Evolutionary conservation across 2,888 invertebrate species (phyloP), one percentile per base, ranked within the genome.

Genomic region (Brassicogethes aeneus): DNA sequence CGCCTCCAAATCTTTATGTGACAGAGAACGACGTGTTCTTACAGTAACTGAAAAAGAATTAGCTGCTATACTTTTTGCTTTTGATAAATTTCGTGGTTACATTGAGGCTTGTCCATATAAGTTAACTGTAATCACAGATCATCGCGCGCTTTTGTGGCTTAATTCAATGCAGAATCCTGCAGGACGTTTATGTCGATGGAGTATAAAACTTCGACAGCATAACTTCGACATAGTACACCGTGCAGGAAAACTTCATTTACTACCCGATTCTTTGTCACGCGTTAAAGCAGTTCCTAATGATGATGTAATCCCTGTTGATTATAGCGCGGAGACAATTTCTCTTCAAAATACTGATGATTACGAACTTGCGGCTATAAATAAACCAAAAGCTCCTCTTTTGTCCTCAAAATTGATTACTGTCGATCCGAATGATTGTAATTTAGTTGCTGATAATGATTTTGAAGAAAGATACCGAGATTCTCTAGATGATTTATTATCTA

Each of bases 401-500:
- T 13, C 15, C 13, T 12, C 10, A 8, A 7, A 16, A 16, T 23
- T 34, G 14, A 7, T 40, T 36, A 3, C n/a, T 13, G 12, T 8
- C 17, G 2, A 31, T 34, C 15, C 12, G 14, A 35, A 14, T 10
- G 41, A n/a, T 16, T 46, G 8, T 41, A 43, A n/a, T 17, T 43
- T 2, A 17, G 3, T 41, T 37, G 14, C 34, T 37, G 30, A 15
- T 39, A n/a, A 13, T 46, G 2, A 36, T 46, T 10, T 35, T 30
- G 30, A 43, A 46, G 15, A 46, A 46, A 34, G 43, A 41, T 8
- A 17, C 16, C 2, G 41, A 43, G 17, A 16, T 42, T 8, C n/a
- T n/a, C n/a, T n/a, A n/a, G n/a, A n/a, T n/a, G n/a, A n/a, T n/a
- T n/a, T n/a, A n/a, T n/a, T n/a, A n/a, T n/a, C n/a, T n/a, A n/a